Evolutionary conservation across 2,113 vertebrate species (phyloP).

Genomic region (Leucoraja erinaceus): DNA sequence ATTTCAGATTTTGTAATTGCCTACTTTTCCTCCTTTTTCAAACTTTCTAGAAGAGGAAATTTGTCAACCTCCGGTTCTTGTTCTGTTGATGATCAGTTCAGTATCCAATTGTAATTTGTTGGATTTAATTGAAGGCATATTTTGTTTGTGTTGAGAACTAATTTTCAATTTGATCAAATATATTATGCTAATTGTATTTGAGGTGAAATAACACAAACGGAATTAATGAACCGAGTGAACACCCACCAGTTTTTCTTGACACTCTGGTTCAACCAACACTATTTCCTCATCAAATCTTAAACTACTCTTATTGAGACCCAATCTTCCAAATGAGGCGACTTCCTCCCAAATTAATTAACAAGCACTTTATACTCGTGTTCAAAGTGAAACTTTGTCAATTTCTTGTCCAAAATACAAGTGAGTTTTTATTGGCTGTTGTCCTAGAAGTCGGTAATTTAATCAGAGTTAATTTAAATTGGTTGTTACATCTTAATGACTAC

Average conservation of each 20-base stretch:
- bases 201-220: not conserved
- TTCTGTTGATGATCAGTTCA: not conserved
- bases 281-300: not conserved
- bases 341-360: not conserved
- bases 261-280: not conserved
- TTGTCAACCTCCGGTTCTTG: not conserved
- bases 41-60: not conserved
- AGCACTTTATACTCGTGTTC: not conserved
- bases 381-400: not conserved
- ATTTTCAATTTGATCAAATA: not conserved
- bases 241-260: not conserved
- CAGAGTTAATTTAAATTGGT: not conserved
- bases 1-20: not conserved
- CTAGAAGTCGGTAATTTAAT: not conserved
- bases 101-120: not conserved
- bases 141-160: not conserved
- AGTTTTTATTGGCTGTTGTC: not conserved
- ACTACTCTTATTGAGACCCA: not conserved
- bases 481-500: not conserved
- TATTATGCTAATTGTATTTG: not conserved
- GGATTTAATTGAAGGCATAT: not conserved
- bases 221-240: not conserved
- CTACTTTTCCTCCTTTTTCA: not conserved
- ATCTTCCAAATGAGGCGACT: not conserved
- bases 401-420: not conserved